phyloP scores from a whole-genome alignment of 2,888 invertebrate genomes.

The Drosophila demipolita region DNA sequence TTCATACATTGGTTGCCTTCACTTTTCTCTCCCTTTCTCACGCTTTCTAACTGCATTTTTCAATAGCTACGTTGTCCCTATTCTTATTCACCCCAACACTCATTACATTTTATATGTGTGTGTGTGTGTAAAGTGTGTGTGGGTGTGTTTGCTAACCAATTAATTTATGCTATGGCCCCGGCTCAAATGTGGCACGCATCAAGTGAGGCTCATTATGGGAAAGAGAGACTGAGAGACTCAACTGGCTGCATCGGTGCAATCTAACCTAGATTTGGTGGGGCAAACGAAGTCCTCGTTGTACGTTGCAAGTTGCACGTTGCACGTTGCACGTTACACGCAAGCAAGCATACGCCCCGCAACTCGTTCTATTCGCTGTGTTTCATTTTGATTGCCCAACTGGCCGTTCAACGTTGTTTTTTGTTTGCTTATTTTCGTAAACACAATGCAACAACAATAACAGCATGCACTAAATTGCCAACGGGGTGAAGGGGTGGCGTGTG shows the following conservation, averaged over 20 bases:
- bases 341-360: slow-evolving; percentile 49
- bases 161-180: slow-evolving; percentile 60
- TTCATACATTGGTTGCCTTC: neutral
- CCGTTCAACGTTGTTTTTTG: slow-evolving; percentile 30
- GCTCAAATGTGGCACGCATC: slow-evolving; percentile 53
- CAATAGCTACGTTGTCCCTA: slow-evolving; percentile 10
- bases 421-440: slow-evolving; percentile 64
- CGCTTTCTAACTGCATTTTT: neutral
- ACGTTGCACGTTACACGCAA: slow-evolving; percentile 37
- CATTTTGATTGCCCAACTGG: slow-evolving; percentile 41
- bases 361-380: slow-evolving; percentile 35
- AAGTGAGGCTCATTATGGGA: slow-evolving; percentile 53
- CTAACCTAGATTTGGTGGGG: slow-evolving; percentile 63
- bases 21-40: neutral
- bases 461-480: neutral
- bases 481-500: slow-evolving; percentile 1
- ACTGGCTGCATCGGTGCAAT: slow-evolving; percentile 46
- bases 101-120: slow-evolving; percentile 9
- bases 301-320: slow-evolving; percentile 34
- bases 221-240: slow-evolving; percentile 2
- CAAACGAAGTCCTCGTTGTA: slow-evolving; percentile 44
- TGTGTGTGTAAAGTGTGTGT: slow-evolving; percentile 5
- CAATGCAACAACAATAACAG: slow-evolving; percentile 37
- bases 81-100: slow-evolving; percentile 38
- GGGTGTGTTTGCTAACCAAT: slow-evolving; percentile 46